phyloP scores from a whole-genome alignment of 1,140 invertebrate genomes.

The Teleogryllus occipitalis region DNA sequence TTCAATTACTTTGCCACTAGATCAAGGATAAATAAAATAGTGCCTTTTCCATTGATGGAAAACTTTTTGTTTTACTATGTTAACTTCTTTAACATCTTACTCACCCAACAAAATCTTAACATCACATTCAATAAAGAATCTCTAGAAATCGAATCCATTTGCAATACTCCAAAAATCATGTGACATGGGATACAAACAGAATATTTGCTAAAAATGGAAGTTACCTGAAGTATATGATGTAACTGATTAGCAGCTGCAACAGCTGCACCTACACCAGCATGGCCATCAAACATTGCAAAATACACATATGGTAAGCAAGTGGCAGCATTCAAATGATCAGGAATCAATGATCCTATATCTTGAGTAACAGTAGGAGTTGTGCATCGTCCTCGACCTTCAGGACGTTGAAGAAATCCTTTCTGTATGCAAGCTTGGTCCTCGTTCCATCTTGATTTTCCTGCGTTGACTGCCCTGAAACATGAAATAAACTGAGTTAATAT shows the following conservation, averaged over 20 bases:
- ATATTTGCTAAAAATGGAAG: background rate
- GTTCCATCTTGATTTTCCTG: conserved; percentile 70
- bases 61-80: no score
- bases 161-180: no score
- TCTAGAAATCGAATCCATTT: no score
- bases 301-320: conserved; percentile 54
- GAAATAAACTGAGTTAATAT: background rate
- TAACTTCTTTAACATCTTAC: no score
- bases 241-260: conserved; percentile 67
- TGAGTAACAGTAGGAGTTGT: conserved; percentile 24
- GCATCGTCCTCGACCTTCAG: conserved; percentile 26
- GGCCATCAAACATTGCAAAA: conserved; percentile 82
- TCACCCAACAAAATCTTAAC: no score
- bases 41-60: no score
- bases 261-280: conserved; percentile 76
- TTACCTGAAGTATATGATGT: conserved; percentile 68
- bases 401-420: conserved; percentile 38
- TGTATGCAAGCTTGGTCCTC: conserved; percentile 67
- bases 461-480: conserved; percentile 51
- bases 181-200: no score
- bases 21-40: no score
- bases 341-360: conserved; percentile 14
- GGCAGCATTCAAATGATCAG: conserved; percentile 28
- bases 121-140: no score
- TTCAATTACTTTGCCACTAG: no score